Base-by-base conservation (phyloP, 2,113 vertebrate genomes). In the Calypte anna region DNA sequence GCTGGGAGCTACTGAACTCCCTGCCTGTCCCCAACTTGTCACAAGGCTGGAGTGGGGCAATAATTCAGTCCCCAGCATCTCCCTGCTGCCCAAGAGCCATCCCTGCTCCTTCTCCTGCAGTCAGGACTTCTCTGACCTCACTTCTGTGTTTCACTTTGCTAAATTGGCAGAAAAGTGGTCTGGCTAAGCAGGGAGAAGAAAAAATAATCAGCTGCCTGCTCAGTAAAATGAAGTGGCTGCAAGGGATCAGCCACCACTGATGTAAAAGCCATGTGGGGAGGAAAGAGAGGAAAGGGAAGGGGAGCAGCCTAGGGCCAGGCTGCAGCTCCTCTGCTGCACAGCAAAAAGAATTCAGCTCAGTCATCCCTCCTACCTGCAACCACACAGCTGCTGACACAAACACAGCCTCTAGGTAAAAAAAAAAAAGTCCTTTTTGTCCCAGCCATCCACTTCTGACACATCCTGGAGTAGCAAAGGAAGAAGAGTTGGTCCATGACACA, bases 141-240 rank as follows among this genome's bases (percentile, higher is more conserved):
- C 44, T 3, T 9, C 46, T 15, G 44, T 17, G 44, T 30, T 30
- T 63, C 38, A 10, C 19, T 44, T 72, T 54, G 87, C 2, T 14
- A 27, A 78, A 44, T 3, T 6, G 31, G 69, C 48, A 92, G 21
- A 59, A 88, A 88, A 80, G 4, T 30, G 9, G 43, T 16, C 51
- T 16, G 76, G 25, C 18, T 40, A 44, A 72, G 28, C 6, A 36
- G 7, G 6, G 10, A 25, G 30, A 3, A 12, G 12, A 15, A 22
- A 25, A 16, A 18, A 16, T 7, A 53, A 31, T 28, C 38, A 40
- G 12, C 7, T n/a, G 25, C 27, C 27, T 21, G 54, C 33, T 87
- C 3, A 9, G 12, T 17, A 18, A 55, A 21, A 51, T 51, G 5
- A 66, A 38, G 10, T 0, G 4, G 21, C n/a, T 54, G 17, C 12